phyloP scores from a whole-genome alignment of 2,113 vertebrate species.

The Benitochromis conjunctus region DNA sequence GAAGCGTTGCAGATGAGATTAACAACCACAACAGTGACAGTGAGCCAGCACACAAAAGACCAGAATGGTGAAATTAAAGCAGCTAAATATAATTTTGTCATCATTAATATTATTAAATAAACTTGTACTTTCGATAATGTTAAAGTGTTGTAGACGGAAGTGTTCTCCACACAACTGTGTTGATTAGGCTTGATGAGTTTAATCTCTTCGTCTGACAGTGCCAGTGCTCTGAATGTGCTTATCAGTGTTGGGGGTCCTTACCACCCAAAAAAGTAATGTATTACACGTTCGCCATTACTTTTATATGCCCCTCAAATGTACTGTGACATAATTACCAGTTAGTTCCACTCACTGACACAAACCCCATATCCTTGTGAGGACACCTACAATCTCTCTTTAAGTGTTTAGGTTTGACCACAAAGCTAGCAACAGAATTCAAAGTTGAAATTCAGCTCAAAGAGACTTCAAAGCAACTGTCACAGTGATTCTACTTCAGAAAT shows the following conservation, averaged over 20 bases:
- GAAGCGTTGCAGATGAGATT: background rate
- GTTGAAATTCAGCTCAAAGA: background rate
- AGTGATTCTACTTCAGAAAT: background rate
- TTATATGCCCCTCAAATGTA: background rate
- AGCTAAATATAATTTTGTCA: background rate
- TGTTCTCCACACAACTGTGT: background rate
- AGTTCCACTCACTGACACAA: background rate
- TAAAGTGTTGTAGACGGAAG: background rate
- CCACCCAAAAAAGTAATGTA: background rate
- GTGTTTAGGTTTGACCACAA: background rate
- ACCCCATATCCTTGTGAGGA: background rate
- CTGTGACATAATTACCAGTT: background rate
- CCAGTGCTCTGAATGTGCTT: background rate
- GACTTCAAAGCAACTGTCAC: background rate
- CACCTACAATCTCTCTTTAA: background rate
- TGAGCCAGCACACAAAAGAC: background rate
- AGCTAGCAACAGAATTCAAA: background rate
- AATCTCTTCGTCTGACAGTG: background rate
- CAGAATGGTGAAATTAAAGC: background rate
- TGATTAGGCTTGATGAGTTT: background rate
- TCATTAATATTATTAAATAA: background rate
- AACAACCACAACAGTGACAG: background rate
- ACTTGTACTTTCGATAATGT: background rate
- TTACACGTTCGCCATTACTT: background rate
- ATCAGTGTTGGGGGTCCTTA: background rate